A percentile compares a stretch with the other conserved stretches of the same genome.
Conservation (phyloP, 2,888 invertebrate species). For the Prosapia bicincta region DNA sequence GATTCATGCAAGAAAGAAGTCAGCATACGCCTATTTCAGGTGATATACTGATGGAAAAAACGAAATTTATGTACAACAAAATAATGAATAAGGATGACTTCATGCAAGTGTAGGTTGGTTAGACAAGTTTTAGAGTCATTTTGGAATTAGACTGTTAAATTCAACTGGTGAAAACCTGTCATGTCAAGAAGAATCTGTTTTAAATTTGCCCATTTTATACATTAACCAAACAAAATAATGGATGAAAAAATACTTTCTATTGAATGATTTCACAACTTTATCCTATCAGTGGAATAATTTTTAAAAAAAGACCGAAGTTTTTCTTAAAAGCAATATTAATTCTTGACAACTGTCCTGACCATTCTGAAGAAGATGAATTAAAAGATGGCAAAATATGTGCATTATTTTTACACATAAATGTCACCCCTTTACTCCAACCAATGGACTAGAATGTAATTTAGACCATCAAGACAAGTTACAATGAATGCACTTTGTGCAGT, state of each 20-base stretch:
- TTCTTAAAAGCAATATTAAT: conserved; percentile 17
- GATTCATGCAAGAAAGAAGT: conserved; percentile 6
- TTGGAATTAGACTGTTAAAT: not conserved
- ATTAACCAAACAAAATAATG: conserved; percentile 28
- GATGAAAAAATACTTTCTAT: conserved; percentile 11
- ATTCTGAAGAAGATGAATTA: too few relatives aligned
- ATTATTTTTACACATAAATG: conserved; percentile 11
- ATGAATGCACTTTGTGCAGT: conserved; percentile 21
- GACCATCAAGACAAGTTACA: conserved; percentile 18
- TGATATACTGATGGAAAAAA: not conserved
- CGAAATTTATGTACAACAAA: not conserved
- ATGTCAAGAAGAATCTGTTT: not conserved
- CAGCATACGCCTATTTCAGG: not conserved
- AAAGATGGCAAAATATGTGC: not conserved
- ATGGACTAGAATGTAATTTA: conserved; percentile 25
- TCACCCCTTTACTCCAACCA: conserved; percentile 13
- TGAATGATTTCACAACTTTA: conserved; percentile 23
- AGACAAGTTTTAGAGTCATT: not conserved
- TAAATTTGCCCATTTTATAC: conserved; percentile 39
- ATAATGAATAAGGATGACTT: not conserved
- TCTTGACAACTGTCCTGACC: conserved; percentile 19
- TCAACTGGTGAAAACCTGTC: not conserved
- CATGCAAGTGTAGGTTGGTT: not conserved
- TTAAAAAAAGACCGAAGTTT: not conserved
- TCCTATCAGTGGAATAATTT: conserved; percentile 19